These are phyloP conservation scores for Trissolcus basalis DNA, from an alignment of 1,140 invertebrate genomes.

Conservation along the genomic window DNA sequence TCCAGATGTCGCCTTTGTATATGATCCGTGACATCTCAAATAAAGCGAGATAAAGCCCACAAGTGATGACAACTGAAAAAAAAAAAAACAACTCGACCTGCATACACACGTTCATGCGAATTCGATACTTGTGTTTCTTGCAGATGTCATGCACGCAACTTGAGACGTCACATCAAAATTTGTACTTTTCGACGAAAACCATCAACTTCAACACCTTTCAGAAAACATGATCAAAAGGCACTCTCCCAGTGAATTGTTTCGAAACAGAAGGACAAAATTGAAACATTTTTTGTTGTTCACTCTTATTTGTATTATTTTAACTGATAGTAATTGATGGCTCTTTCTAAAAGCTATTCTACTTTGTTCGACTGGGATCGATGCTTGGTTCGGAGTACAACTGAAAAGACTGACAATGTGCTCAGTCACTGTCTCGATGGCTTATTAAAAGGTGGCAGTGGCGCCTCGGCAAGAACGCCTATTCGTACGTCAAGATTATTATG, in stretches of 20 bases:
- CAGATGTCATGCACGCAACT: too few relatives aligned
- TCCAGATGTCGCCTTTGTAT: conserved; percentile 65
- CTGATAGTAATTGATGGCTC: conserved; percentile 46
- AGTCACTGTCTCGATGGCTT: conserved; percentile 58
- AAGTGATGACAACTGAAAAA: too few relatives aligned
- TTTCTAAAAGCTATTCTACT: conserved; percentile 46
- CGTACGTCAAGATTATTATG: conserved; percentile 41
- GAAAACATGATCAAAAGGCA: too few relatives aligned
- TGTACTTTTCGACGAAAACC: too few relatives aligned
- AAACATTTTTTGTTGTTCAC: not conserved
- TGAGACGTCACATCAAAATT: too few relatives aligned
- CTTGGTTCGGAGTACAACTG: conserved; percentile 23
- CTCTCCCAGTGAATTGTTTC: not conserved
- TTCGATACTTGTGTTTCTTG: too few relatives aligned
- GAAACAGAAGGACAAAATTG: not conserved
- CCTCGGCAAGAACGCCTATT: conserved; percentile 45
- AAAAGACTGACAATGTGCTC: conserved; percentile 43
- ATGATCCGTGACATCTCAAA: conserved; percentile 64
- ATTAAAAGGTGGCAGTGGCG: conserved; percentile 57
- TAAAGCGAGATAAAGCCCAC: conserved; percentile 17
- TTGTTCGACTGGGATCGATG: conserved; percentile 37
- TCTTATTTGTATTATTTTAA: conserved; percentile 50
- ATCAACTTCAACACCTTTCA: too few relatives aligned
- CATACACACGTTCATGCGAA: too few relatives aligned
- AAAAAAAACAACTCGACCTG: too few relatives aligned